Evolutionary conservation across 2,113 vertebrate genomes (phyloP).

Genomic region (Odobenus rosmarus): DNA sequence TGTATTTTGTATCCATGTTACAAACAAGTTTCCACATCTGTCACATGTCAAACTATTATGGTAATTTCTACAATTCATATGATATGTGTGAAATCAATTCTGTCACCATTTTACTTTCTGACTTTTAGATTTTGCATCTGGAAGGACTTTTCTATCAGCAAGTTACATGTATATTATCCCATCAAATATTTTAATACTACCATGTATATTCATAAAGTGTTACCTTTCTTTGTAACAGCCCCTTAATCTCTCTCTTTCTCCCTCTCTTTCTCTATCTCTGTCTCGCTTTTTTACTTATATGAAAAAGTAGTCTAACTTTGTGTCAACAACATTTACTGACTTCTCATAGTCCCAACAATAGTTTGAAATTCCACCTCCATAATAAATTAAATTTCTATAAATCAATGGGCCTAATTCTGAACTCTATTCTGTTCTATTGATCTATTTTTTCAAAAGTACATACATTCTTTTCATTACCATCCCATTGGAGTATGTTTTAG

Average conservation of each 20-base stretch:
- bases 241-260: background rate
- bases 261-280: background rate
- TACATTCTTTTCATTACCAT: background rate
- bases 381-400: background rate
- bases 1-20: conserved; percentile 33
- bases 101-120: conserved; percentile 35
- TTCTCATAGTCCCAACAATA: background rate
- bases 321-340: background rate
- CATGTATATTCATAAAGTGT: background rate
- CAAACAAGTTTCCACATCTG: background rate
- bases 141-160: conserved; percentile 17
- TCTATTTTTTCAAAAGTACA: background rate
- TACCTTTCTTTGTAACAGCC: background rate
- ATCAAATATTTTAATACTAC: background rate
- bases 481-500: background rate
- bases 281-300: background rate
- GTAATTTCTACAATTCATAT: conserved; percentile 37
- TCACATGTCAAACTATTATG: conserved; percentile 19
- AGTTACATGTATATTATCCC: background rate
- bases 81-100: conserved; percentile 50
- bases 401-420: background rate
- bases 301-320: background rate
- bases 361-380: background rate
- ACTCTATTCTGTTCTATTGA: background rate
- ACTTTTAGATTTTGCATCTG: conserved; percentile 3